phyloP scores from a whole-genome alignment of 2,113 vertebrate genomes.

The Patagioenas fasciata region DNA sequence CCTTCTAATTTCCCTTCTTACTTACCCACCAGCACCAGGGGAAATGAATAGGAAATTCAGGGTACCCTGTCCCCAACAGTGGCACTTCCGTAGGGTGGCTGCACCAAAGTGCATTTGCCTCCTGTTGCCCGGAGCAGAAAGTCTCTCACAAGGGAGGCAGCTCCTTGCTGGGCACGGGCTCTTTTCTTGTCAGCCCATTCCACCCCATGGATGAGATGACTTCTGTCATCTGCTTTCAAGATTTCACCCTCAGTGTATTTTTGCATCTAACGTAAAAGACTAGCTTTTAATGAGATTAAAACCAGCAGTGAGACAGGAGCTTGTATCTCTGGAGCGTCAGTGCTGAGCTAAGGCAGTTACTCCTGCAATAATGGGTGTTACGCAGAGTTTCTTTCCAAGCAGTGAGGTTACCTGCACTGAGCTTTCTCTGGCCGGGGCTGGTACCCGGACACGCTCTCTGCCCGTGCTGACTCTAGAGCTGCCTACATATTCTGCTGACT shows the following conservation, averaged over 20 bases:
- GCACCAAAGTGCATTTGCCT: neutral
- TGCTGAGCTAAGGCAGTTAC: neutral
- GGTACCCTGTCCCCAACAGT: neutral
- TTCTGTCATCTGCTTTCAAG: neutral
- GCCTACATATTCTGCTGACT: neutral
- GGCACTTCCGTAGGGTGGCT: neutral
- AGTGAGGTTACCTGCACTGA: neutral
- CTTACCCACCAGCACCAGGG: neutral
- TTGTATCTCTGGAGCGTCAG: neutral
- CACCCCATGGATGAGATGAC: neutral
- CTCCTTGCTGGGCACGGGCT: neutral
- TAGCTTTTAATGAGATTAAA: neutral
- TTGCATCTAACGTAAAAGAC: neutral
- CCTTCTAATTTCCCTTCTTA: neutral
- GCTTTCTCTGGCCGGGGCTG: neutral
- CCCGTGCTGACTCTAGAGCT: neutral
- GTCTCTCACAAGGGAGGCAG: neutral
- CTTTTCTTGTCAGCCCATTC: neutral
- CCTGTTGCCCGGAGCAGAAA: neutral
- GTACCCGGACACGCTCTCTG: neutral
- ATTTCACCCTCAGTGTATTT: neutral
- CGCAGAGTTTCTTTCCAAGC: neutral
- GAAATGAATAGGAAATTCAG: neutral
- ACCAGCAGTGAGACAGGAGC: neutral
- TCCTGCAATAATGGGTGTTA: neutral